Base-by-base conservation (phyloP, 2,797 vertebrate species). In the Spondyliosoma cantharus region DNA sequence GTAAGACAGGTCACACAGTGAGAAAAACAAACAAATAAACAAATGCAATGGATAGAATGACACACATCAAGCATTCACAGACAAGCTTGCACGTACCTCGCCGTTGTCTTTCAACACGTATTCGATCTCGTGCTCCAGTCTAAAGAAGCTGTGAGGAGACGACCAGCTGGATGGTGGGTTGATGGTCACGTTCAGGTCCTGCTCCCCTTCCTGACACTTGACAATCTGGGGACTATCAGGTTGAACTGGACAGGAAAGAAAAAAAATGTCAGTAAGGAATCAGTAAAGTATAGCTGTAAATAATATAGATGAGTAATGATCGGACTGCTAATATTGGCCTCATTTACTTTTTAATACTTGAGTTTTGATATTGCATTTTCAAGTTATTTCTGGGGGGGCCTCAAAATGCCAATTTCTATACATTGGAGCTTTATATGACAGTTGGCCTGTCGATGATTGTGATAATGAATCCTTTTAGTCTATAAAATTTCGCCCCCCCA, bases 141-240 rank as follows among this genome's bases (percentile, higher is more conserved):
- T 82, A 84, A 94, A 96, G 90, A 92, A 96, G 86, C 94, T 96
- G 70, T 86, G 66, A 52, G 95, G 95, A 45, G 72, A 86, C 1
- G 94, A 91, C 95, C 95, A 96, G 74, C 29, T 94, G 27, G 61
- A 12, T 0, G 95, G 91, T 0, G 95, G 93, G 0, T 78, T 64
- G 15, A 95, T 86, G 37, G 58, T 87, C 83, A 96, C 88, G 0
- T 81, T 87, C 42, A 94, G 25, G 0, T 37, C 0, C 16, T 85
- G 16, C 0, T 37, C 71, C 17, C 69, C 42, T 43, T 68, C 61
- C 76, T 85, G 58, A 53, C 87, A 92, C 3, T 1, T 63, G 50
- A 91, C 86, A 25, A 87, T 81, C 59, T 57, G 19, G 43, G 90
- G 91, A 45, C 79, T 86, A 14, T 95, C 93, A 0, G 93, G 88